phyloP scores from a whole-genome alignment of 2,888 invertebrate species.

The Lutraria lutraria region DNA sequence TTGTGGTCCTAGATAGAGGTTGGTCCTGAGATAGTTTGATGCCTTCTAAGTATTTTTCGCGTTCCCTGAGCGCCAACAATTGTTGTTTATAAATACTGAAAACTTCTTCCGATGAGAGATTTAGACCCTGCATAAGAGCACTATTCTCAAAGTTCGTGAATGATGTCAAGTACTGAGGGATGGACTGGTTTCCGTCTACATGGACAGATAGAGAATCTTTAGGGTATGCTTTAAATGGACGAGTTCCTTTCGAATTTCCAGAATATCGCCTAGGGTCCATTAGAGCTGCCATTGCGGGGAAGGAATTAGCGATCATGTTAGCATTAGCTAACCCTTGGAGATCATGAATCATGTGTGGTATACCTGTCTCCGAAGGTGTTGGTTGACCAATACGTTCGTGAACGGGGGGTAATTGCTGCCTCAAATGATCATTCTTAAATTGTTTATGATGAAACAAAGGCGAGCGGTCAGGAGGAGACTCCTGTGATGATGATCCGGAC shows the following conservation, averaged over 20 bases:
- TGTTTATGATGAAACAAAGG: slow-evolving; percentile 58
- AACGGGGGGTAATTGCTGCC: slow-evolving; percentile 54
- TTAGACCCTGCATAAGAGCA: slow-evolving; percentile 73
- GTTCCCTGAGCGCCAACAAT: slow-evolving; percentile 75
- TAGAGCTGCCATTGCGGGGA: slow-evolving; percentile 72
- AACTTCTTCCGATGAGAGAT: slow-evolving; percentile 80
- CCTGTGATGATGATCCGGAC: slow-evolving; percentile 39
- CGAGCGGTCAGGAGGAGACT: slow-evolving; percentile 60
- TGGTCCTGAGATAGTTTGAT: slow-evolving; percentile 65
- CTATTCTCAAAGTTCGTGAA: slow-evolving; percentile 77
- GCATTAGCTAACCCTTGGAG: slow-evolving; percentile 69
- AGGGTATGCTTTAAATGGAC: slow-evolving; percentile 89
- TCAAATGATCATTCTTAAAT: slow-evolving; percentile 54
- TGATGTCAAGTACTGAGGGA: slow-evolving; percentile 77
- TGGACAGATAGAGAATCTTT: slow-evolving; percentile 90
- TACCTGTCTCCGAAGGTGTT: slow-evolving; percentile 53
- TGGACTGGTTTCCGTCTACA: slow-evolving; percentile 83
- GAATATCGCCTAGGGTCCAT: slow-evolving; percentile 70
- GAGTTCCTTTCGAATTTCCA: slow-evolving; percentile 73
- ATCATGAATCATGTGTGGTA: slow-evolving; percentile 70
- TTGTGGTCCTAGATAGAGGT: slow-evolving; percentile 53
- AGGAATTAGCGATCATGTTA: slow-evolving; percentile 67
- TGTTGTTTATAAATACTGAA: slow-evolving; percentile 82
- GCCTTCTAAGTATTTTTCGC: slow-evolving; percentile 73
- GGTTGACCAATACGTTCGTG: slow-evolving; percentile 66